phyloP scores from a whole-genome alignment of 2,888 invertebrate genomes.

The Conistra vaccinii region DNA sequence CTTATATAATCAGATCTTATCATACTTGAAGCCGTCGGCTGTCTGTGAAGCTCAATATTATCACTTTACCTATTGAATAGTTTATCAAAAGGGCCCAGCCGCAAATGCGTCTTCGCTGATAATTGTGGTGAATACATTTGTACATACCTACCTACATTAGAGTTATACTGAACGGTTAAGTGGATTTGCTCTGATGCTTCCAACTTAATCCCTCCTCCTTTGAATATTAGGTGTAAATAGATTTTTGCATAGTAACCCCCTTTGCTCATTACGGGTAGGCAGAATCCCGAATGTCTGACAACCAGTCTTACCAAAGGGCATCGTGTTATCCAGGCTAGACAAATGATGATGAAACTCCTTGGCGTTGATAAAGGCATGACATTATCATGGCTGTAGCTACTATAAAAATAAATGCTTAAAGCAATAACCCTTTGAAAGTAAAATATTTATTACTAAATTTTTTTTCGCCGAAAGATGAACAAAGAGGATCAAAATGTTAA shows the following conservation, averaged over 20 bases:
- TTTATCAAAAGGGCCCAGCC: slow-evolving; percentile 32
- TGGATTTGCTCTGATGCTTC: slow-evolving; percentile 24
- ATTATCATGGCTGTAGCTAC: background rate
- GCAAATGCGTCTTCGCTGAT: slow-evolving; percentile 16
- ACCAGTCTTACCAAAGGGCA: background rate
- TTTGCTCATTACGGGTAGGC: background rate
- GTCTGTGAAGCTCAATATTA: background rate
- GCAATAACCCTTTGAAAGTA: background rate
- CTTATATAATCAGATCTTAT: too few species aligned
- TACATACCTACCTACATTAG: background rate
- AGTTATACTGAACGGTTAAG: slow-evolving; percentile 11
- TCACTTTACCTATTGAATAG: slow-evolving; percentile 30
- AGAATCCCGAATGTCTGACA: background rate
- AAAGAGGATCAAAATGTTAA: background rate
- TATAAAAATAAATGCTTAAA: background rate
- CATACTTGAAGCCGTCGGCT: background rate
- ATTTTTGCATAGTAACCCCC: background rate
- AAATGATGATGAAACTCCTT: background rate
- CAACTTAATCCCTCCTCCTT: background rate
- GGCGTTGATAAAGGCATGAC: too few species aligned
- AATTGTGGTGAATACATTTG: slow-evolving; percentile 38
- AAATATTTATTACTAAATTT: background rate
- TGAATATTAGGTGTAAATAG: background rate
- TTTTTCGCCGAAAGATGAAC: background rate
- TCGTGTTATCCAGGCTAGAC: too few species aligned